Evolutionary conservation across 2,888 invertebrate genomes (phyloP), one percentile per base, ranked within the genome.

Genomic region (Pollenia griseotomentosa): DNA sequence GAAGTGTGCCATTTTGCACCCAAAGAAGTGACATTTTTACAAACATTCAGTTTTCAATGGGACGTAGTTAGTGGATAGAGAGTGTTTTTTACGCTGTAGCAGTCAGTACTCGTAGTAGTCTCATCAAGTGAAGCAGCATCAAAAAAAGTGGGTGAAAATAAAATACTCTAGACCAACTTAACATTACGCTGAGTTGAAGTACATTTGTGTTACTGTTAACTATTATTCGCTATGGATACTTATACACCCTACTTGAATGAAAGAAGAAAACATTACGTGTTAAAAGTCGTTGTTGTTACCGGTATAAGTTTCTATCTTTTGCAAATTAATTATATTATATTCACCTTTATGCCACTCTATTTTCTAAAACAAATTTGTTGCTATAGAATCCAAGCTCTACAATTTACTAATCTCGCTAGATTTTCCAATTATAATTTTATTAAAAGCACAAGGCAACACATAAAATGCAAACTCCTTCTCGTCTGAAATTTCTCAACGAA

Each of bases 1-100:
- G 46, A 83, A 86, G 77, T 70, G 51, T 68, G 51, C 48, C 74
- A 79, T 73, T 79, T 83, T 79, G 74, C 68, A 74, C 63, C 66
- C 77, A 82, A 19, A 73, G 14, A 33, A 82, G 68, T 63, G 46
- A 19, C 48, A 74, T 68, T 66, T 70, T 78, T 73, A 23, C 77
- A 82, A 51, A 73, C 61, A 68, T 78, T 86, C 53, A 73, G 48
- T 53, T 82, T 82, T 82, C 48, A 82, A 19, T 53, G 33, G 77
- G 59, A 33, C 61, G 44, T 57, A 59, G 51, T 53, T 33, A 63
- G 23, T 44, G 53, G 33, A 33, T 63, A 53, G 42, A 46, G 42
- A 74, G 51, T 48, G 55, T 53, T 63, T 16, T 48, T 16, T 68
- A 53, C 10, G 23, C 19, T 40, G 23, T 70, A 57, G 11, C 61